A percentile compares a stretch with the other conserved stretches of the same genome.
Evolutionary conservation across 2,113 vertebrate species (phyloP).

Genomic region (Chloropsis hardwickii): DNA sequence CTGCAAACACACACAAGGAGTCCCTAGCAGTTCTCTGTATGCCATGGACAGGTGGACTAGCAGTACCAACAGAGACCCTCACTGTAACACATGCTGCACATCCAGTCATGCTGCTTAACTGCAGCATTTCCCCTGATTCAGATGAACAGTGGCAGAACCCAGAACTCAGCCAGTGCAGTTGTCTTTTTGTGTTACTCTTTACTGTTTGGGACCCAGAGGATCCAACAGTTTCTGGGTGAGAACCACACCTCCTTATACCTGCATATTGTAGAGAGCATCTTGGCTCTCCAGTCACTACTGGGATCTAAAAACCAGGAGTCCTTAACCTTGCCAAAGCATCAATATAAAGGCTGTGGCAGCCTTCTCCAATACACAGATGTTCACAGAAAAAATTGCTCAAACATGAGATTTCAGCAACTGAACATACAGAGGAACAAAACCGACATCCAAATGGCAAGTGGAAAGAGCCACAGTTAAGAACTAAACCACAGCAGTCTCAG

Average conservation of each 20-base stretch:
- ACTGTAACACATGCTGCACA: background rate
- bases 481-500: constrained; percentile 63
- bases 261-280: background rate
- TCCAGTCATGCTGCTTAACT: background rate
- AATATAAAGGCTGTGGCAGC: background rate
- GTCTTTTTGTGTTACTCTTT: background rate
- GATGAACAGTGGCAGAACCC: background rate
- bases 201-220: background rate
- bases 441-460: constrained; percentile 53
- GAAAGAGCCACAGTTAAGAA: constrained; percentile 65
- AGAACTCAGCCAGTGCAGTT: fast-evolving
- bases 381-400: constrained; percentile 38
- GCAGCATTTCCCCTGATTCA: background rate
- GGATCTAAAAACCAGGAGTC: background rate
- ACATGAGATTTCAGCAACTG: constrained; percentile 50
- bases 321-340: background rate
- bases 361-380: background rate
- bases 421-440: constrained; percentile 43
- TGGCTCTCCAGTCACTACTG: background rate
- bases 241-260: background rate
- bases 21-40: background rate
- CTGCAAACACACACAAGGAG: background rate
- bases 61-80: background rate
- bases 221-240: background rate
- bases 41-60: background rate